These are phyloP conservation scores for Malthinus flaveolus DNA, from an alignment of 2,888 invertebrate species.

Conservation along the genomic window DNA sequence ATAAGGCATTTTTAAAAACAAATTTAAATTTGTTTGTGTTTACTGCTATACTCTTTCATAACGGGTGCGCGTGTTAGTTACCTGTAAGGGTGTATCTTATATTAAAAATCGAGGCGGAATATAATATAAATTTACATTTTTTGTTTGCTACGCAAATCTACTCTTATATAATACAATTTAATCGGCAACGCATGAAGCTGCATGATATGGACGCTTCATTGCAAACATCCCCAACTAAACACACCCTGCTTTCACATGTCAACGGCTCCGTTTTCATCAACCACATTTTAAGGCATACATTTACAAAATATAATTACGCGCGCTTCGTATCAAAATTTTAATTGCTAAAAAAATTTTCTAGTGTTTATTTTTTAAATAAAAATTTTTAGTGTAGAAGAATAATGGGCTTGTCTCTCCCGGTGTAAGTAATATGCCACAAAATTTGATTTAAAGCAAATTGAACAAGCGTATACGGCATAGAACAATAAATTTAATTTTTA, in stretches of 20 bases:
- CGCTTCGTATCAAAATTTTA: slow-evolving; percentile 1
- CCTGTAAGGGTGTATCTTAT: slow-evolving; percentile 12
- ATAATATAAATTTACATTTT: slow-evolving; percentile 13
- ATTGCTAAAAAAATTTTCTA: background rate
- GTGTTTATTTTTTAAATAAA: background rate
- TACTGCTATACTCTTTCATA: background rate
- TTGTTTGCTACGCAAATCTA: slow-evolving; percentile 13
- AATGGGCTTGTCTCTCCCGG: too few relatives aligned
- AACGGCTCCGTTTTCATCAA: slow-evolving; percentile 19
- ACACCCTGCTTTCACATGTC: slow-evolving; percentile 20
- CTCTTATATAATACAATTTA: slow-evolving; percentile 18
- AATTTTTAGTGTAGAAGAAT: too few relatives aligned
- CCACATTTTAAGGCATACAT: slow-evolving; percentile 19
- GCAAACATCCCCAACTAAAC: slow-evolving; percentile 20
- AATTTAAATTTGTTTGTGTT: background rate
- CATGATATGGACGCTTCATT: slow-evolving; percentile 25
- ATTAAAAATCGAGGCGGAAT: slow-evolving; percentile 15
- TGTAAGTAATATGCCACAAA: too few relatives aligned
- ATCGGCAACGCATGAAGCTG: slow-evolving; percentile 25
- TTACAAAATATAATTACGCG: slow-evolving; percentile 20
- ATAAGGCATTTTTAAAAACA: background rate
- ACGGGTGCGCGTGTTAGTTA: slow-evolving; percentile 12
- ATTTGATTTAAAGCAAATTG: too few relatives aligned
- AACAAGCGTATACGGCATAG: too few relatives aligned
- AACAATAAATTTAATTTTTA: too few relatives aligned